Base-by-base conservation (phyloP, 2,888 invertebrate genomes). In the Gastrophysa polygoni region DNA sequence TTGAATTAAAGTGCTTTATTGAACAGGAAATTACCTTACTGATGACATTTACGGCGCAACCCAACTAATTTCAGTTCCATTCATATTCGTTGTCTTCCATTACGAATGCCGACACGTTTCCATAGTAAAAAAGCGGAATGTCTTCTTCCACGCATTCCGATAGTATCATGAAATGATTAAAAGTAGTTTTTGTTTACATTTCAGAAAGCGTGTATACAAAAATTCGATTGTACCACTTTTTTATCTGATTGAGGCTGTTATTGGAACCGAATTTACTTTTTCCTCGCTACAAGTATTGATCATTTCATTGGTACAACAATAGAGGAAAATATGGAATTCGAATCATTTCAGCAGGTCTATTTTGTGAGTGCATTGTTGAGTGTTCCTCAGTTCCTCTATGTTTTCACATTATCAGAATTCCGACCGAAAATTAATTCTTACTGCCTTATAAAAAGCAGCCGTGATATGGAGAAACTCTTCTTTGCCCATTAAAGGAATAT, bases 21-120 rank as follows among this genome's bases (percentile, higher is more conserved):
- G 32, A 59, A 57, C 59, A 62, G 34, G 46, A 59, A 65, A 54
- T 48, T 59, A 58, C 48, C 43, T 52, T 28, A 18, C 29, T 52
- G 61, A 56, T 63, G 51, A 59, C 34, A 61, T 64, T 64, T 54
- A 56, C 49, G 51, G 51, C 48, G 54, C 57, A 38, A 61, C 55
- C 56, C 28, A 48, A 57, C 49, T 38, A 50, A 46, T 63, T 54
- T 54, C 20, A 58, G 54, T 61, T 24, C 59, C 55, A 63, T 63
- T 59, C 50, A 63, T 63, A 32, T 59, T 59, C 59, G 52, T 52
- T 20, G 46, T 57, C 29, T 51, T 38, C 63, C 52, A 59, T 59
- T 55, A 59, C 50, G 49, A 52, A 63, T 59, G 51, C 59, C 52
- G 51, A 51, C 63, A 63, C 63, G 63, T 38, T 48, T 62, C 21